A percentile compares a stretch with the other conserved stretches of the same genome.
phyloP scores from a whole-genome alignment of 2,888 invertebrate genomes.

The Ophioninae sp. region DNA sequence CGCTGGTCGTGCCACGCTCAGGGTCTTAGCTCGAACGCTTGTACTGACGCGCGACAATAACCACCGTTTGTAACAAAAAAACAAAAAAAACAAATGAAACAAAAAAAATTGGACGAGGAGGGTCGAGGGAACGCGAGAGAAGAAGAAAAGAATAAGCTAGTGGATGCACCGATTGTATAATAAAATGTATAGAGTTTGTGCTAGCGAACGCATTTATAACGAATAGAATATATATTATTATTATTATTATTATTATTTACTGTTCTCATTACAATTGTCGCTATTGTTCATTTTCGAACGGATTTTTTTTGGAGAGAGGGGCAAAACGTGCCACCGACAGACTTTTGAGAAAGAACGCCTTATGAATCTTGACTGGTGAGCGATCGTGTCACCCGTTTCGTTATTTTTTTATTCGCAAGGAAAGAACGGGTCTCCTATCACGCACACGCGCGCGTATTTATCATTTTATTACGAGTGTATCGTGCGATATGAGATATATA shows the following conservation, averaged over 20 bases:
- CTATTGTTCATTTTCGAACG: constrained; percentile 33
- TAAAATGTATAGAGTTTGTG: constrained; percentile 48
- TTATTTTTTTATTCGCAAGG: constrained; percentile 12
- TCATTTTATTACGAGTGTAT: neutral
- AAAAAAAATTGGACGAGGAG: neutral
- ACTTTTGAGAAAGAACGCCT: constrained; percentile 37
- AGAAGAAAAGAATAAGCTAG: neutral
- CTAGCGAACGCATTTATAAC: constrained; percentile 52
- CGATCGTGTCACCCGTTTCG: constrained; percentile 27
- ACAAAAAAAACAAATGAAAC: constrained; percentile 6
- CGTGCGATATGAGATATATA: too few relatives aligned
- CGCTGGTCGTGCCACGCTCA: constrained; percentile 63
- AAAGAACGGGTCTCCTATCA: neutral
- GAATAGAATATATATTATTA: constrained; percentile 47
- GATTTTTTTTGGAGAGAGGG: constrained; percentile 54
- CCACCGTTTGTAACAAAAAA: constrained; percentile 43
- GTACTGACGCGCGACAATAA: constrained; percentile 62
- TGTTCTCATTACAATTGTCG: neutral
- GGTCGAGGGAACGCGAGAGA: neutral
- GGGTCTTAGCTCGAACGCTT: constrained; percentile 59
- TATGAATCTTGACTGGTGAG: constrained; percentile 42
- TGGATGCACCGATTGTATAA: constrained; percentile 44
- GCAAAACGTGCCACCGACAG: constrained; percentile 47
- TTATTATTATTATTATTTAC: constrained; percentile 14
- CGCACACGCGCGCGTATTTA: neutral